phyloP scores from a whole-genome alignment of 2,797 vertebrate species.

The Podargus strigoides region DNA sequence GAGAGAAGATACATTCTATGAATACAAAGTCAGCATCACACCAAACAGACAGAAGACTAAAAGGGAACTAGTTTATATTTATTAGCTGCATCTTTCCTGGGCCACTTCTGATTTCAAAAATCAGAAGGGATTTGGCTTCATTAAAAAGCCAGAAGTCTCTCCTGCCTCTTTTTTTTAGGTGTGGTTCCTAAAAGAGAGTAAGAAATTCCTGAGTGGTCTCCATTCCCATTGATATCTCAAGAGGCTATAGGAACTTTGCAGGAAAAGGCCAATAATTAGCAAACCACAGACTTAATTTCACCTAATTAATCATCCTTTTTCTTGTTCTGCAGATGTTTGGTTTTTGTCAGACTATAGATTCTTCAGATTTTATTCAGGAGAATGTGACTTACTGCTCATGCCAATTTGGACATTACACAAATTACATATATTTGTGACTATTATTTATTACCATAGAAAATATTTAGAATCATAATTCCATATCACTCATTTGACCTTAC shows the following conservation, averaged over 20 bases:
- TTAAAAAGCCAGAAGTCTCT: neutral
- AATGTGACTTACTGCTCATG: neutral
- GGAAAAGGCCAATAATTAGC: neutral
- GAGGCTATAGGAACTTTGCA: neutral
- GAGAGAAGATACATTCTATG: neutral
- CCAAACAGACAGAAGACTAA: neutral
- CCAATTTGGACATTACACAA: neutral
- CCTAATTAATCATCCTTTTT: neutral
- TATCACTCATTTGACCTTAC: neutral
- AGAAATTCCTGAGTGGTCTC: neutral
- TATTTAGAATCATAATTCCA: neutral
- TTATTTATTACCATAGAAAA: neutral
- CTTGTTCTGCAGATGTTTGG: neutral
- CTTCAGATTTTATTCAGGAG: neutral
- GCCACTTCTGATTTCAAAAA: neutral
- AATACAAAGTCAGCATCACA: neutral
- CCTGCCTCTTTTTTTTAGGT: neutral
- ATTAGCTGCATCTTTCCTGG: neutral
- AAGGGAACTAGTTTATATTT: neutral
- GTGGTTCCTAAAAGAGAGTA: neutral
- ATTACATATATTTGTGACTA: neutral
- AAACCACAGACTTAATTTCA: neutral
- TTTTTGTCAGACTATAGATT: neutral
- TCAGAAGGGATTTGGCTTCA: neutral
- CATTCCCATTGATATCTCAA: neutral